phyloP scores from a whole-genome alignment of 2,888 invertebrate species.

The Embidobia sp. region DNA sequence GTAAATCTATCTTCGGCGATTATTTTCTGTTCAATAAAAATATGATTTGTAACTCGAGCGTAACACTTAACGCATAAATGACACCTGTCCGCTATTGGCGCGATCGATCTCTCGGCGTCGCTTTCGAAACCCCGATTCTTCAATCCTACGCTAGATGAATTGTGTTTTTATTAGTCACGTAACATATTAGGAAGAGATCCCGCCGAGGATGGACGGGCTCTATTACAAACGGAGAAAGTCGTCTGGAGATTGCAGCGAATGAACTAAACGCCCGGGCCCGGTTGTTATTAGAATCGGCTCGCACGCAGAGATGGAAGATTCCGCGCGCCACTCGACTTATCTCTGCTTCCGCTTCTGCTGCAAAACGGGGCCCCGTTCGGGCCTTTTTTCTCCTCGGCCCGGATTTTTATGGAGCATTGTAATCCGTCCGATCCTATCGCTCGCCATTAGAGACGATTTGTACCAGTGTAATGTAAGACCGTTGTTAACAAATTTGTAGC shows the following conservation, averaged over 20 bases:
- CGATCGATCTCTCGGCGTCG: too few species aligned
- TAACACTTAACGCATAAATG: slow-evolving; percentile 33
- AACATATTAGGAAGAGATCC: slow-evolving; percentile 56
- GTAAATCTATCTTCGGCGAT: slow-evolving; percentile 23
- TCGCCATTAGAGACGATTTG: slow-evolving; percentile 26
- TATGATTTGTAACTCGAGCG: slow-evolving; percentile 29
- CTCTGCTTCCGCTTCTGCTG: slow-evolving; percentile 50
- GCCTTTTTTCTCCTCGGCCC: slow-evolving; percentile 1
- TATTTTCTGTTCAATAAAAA: slow-evolving; percentile 28
- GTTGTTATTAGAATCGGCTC: slow-evolving; percentile 56
- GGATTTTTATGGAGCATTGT: slow-evolving; percentile 41
- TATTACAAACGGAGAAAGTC: slow-evolving; percentile 72
- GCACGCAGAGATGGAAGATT: slow-evolving; percentile 59
- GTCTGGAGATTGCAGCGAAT: slow-evolving; percentile 66
- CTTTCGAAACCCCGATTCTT: slow-evolving; percentile 44
- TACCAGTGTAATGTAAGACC: slow-evolving; percentile 7
- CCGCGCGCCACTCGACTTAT: slow-evolving; percentile 31
- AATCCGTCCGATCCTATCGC: slow-evolving; percentile 18
- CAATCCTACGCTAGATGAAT: slow-evolving; percentile 19
- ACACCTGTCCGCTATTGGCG: slow-evolving; percentile 40
- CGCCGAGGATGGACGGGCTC: slow-evolving; percentile 62
- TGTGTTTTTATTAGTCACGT: slow-evolving; percentile 57
- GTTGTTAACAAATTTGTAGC: slow-evolving; percentile 33
- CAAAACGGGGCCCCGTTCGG: background rate
- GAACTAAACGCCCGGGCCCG: slow-evolving; percentile 61